Percentiles rank a stretch among this genome's conserved stretches.
Conservation (phyloP, 1,140 invertebrate species). For the Ceratina japonica region DNA sequence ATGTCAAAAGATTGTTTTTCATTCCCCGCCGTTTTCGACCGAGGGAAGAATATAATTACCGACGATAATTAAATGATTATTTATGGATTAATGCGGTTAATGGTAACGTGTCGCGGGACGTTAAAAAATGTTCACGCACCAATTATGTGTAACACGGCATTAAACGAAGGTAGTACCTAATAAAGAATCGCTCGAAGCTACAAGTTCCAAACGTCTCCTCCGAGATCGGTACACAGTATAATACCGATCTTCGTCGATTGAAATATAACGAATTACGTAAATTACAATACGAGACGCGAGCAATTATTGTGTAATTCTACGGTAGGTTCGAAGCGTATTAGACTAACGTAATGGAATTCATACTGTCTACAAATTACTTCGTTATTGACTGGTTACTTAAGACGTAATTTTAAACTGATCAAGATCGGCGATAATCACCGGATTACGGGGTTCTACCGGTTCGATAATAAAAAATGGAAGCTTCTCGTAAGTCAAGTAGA, state of each 20-base stretch:
- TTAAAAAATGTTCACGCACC: not conserved
- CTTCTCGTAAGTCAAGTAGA: not conserved
- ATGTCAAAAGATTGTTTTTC: constrained; percentile 8
- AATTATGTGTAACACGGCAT: not conserved
- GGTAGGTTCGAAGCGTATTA: too few relatives aligned
- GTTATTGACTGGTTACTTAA: not conserved
- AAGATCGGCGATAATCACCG: constrained; percentile 15
- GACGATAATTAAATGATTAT: constrained; percentile 13
- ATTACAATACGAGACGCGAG: too few relatives aligned
- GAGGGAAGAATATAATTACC: constrained; percentile 1
- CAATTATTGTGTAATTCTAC: too few relatives aligned
- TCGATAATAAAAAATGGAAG: not conserved
- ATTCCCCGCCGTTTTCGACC: not conserved
- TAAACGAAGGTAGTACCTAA: too few relatives aligned
- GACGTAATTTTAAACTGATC: constrained; percentile 2
- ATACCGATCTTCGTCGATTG: too few relatives aligned
- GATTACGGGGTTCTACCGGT: constrained; percentile 16
- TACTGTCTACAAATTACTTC: not conserved
- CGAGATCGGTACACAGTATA: too few relatives aligned
- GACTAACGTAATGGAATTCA: not conserved
- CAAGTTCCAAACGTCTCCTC: too few relatives aligned
- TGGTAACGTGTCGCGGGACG: not conserved
- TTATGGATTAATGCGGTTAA: not conserved
- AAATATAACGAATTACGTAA: too few relatives aligned
- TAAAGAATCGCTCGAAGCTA: too few relatives aligned